Conservation (phyloP, 2,113 vertebrate species). For the Nematolebias whitei region DNA sequence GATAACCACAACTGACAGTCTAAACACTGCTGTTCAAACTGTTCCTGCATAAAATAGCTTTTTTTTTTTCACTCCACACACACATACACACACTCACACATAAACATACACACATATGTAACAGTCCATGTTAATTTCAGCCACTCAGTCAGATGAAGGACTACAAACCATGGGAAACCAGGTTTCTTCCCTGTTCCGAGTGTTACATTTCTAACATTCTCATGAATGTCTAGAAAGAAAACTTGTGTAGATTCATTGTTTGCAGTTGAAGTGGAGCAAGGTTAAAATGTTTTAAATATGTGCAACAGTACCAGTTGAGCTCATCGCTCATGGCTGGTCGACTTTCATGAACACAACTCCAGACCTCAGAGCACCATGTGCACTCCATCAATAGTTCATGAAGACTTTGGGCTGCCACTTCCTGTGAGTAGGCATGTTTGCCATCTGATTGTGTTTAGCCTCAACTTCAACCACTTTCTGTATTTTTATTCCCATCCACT, state of each 20-base stretch:
- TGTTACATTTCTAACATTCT: constrained; percentile 41
- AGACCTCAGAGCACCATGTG: constrained; percentile 57
- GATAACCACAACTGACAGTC: constrained; percentile 55
- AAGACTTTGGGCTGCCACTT: constrained; percentile 57
- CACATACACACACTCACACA: constrained; percentile 23
- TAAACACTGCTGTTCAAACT: constrained; percentile 42
- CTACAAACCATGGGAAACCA: constrained; percentile 15
- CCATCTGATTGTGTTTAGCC: constrained; percentile 70
- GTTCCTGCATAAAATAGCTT: constrained; percentile 49
- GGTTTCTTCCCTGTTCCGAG: constrained; percentile 6
- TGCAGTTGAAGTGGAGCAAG: constrained; percentile 53
- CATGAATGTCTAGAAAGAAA: constrained; percentile 38
- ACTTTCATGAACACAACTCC: constrained; percentile 51
- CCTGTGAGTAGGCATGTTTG: constrained; percentile 59
- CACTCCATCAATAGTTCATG: constrained; percentile 68
- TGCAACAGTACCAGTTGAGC: constrained; percentile 52
- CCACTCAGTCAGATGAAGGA: constrained; percentile 30
- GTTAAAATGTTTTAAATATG: constrained; percentile 65
- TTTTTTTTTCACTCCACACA: constrained; percentile 28
- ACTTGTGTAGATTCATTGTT: constrained; percentile 60
- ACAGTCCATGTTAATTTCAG: constrained; percentile 47
- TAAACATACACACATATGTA: constrained; percentile 22
- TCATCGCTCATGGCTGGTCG: constrained; percentile 62
- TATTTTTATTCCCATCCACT: constrained; percentile 39
- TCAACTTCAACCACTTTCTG: not conserved